These are phyloP conservation scores for Sturnus vulgaris DNA, from an alignment of 2,113 vertebrate genomes.

Conservation along the genomic window DNA sequence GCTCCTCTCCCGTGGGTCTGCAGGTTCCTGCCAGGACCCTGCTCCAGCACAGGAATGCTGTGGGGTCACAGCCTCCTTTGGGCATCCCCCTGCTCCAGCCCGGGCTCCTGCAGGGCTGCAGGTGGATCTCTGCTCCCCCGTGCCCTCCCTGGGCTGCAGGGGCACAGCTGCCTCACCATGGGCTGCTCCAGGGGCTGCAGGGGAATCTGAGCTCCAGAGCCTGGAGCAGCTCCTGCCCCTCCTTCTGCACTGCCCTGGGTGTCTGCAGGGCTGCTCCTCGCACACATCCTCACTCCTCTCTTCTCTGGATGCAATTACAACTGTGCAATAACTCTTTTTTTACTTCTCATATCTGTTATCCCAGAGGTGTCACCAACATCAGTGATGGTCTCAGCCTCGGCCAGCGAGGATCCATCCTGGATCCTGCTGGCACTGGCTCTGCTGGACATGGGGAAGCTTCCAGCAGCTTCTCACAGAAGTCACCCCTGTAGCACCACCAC, in stretches of 20 bases:
- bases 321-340: not conserved
- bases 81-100: not conserved
- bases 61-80: not conserved
- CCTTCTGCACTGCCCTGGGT: too few relatives aligned
- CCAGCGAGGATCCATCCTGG: not conserved
- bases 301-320: not conserved
- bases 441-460: too few relatives aligned
- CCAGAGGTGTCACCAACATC: too few relatives aligned
- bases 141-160: not conserved
- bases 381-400: not conserved
- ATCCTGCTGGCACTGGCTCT: not conserved
- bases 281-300: rapidly evolving
- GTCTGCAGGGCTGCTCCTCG: rapidly evolving
- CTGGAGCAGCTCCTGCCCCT: not conserved
- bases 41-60: too few relatives aligned
- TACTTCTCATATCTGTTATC: not conserved
- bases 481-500: too few relatives aligned
- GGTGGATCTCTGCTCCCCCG: not conserved
- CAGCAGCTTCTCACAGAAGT: not conserved
- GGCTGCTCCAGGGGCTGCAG: too few relatives aligned
- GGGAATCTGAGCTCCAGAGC: not conserved
- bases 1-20: not conserved
- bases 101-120: too few relatives aligned
- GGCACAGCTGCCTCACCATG: not conserved
- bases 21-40: rapidly evolving